Percentiles rank a stretch among this genome's conserved stretches.
phyloP scores from a whole-genome alignment of 2,888 invertebrate species.

The Rhimphoctona megacephalus region DNA sequence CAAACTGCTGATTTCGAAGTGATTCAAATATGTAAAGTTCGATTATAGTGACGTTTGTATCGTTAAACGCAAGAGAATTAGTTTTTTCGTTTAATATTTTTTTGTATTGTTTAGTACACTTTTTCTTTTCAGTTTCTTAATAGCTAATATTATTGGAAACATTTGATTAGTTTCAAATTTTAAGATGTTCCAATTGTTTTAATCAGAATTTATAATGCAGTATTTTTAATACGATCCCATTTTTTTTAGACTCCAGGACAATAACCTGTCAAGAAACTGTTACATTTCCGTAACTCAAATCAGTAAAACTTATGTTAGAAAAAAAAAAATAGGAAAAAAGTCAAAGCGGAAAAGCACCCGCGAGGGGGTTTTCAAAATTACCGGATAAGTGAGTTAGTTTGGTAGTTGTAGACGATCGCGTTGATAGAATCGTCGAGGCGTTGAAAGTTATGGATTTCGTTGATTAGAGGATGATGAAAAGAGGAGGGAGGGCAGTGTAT shows the following conservation, averaged over 20 bases:
- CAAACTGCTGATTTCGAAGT: not conserved
- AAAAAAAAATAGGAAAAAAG: not conserved
- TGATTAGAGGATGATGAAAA: constrained; percentile 68
- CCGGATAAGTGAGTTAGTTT: constrained; percentile 70
- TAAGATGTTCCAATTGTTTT: not conserved
- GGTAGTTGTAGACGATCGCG: constrained; percentile 46
- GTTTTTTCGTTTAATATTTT: no score
- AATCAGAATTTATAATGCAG: no score
- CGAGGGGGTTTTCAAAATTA: constrained; percentile 65
- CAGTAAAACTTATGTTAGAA: not conserved
- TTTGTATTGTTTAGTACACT: no score
- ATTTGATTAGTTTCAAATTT: not conserved
- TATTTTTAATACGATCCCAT: no score
- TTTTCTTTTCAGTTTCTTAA: no score
- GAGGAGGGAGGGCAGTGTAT: constrained; percentile 77
- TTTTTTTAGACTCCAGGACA: no score
- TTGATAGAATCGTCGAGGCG: constrained; percentile 62
- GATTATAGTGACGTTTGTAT: no score
- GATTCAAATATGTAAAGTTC: not conserved
- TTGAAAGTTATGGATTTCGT: constrained; percentile 70
- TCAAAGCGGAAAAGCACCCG: constrained; percentile 23
- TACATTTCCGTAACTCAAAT: not conserved
- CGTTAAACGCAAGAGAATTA: no score
- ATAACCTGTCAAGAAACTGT: not conserved
- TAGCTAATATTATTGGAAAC: no score